Evolutionary conservation across 2,888 invertebrate species (phyloP).

Genomic region (Dascillus cervinus): DNA sequence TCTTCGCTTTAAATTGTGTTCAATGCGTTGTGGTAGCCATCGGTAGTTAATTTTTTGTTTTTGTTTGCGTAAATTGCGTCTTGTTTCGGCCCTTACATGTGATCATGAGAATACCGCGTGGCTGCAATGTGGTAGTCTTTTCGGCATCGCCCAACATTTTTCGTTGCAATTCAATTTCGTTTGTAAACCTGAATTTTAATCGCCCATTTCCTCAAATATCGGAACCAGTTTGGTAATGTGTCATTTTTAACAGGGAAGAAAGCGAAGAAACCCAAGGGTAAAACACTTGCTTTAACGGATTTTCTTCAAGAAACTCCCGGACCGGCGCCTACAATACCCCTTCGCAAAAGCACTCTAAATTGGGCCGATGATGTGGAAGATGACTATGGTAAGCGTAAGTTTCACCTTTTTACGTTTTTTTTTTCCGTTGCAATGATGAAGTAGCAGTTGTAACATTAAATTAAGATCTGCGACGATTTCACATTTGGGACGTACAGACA

Average conservation of each 20-base stretch:
- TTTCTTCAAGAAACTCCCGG: conserved; percentile 67
- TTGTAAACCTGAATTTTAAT: too few species aligned
- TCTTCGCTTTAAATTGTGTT: background rate
- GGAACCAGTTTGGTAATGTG: too few species aligned
- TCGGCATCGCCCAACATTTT: too few species aligned
- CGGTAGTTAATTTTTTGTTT: too few species aligned
- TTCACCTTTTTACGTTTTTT: too few species aligned
- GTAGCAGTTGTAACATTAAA: background rate
- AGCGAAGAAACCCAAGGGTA: conserved; percentile 80
- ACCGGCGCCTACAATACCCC: conserved; percentile 45
- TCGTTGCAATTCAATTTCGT: too few species aligned
- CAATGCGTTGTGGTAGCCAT: background rate
- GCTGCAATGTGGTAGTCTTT: too few species aligned
- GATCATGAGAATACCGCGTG: conserved; percentile 20
- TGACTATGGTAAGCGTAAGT: conserved; percentile 63
- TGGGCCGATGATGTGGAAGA: conserved; percentile 85
- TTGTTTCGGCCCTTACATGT: conserved; percentile 1
- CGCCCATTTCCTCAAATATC: too few species aligned
- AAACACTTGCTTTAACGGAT: conserved; percentile 70
- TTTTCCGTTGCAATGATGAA: conserved; percentile 4
- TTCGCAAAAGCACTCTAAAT: conserved; percentile 47
- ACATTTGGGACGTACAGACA: conserved; percentile 62
- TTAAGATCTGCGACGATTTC: conserved; percentile 63
- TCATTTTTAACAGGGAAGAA: conserved; percentile 59
- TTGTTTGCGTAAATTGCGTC: background rate